Conservation (phyloP, 2,113 vertebrate genomes). For the Odontophorus gujanensis region DNA sequence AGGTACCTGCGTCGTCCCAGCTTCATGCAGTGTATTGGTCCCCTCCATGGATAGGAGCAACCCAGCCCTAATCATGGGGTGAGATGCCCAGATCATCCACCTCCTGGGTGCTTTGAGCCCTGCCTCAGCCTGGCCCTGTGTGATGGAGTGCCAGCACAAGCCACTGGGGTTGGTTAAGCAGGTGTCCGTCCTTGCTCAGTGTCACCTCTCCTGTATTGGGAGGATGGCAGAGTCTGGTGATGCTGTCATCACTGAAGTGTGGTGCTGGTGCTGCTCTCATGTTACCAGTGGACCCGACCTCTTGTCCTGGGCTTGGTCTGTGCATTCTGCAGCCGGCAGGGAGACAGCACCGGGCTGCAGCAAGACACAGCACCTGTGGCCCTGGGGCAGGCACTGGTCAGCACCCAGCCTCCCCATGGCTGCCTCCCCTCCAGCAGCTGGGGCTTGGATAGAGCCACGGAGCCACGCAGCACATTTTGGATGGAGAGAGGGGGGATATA, state of each 20-base stretch:
- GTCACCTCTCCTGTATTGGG: neutral
- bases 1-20: neutral
- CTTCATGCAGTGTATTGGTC: neutral
- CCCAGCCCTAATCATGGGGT: neutral
- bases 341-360: neutral
- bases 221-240: neutral
- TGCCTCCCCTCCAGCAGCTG: neutral
- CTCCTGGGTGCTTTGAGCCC: neutral
- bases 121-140: neutral
- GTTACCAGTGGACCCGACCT: rapidly evolving
- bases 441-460: neutral
- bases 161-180: neutral
- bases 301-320: neutral
- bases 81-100: neutral
- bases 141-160: neutral
- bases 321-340: neutral
- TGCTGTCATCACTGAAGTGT: rapidly evolving
- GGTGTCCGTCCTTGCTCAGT: neutral
- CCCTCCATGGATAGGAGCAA: neutral
- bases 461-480: neutral
- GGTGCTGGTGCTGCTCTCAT: rapidly evolving
- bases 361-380: neutral
- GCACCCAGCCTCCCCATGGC: rapidly evolving
- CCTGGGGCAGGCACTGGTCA: neutral
- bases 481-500: neutral